These are phyloP conservation scores for Vidua macroura DNA, from an alignment of 2,113 vertebrate genomes.

Conservation along the genomic window DNA sequence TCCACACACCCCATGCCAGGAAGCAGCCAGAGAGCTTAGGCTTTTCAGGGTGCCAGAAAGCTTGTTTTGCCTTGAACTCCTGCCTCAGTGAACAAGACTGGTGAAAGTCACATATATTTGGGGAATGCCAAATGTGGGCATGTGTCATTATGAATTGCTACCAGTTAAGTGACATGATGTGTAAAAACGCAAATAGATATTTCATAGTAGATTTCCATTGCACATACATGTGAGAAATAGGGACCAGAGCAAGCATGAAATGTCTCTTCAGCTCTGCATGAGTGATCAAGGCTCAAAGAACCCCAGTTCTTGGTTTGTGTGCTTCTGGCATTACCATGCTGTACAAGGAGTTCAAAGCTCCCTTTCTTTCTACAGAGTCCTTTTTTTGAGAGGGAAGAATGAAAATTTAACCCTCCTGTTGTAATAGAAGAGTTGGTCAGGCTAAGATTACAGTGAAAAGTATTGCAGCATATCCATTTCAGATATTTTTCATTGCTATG, in stretches of 20 bases:
- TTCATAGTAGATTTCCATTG: neutral
- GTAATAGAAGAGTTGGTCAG: neutral
- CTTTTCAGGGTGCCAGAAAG: neutral
- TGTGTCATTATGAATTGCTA: neutral
- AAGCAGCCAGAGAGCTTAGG: neutral
- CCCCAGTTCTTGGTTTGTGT: neutral
- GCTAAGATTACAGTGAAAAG: neutral
- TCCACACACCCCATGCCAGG: accelerated
- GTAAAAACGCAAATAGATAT: neutral
- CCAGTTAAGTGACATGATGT: neutral
- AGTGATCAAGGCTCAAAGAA: neutral
- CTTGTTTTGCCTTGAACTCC: neutral
- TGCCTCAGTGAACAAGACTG: neutral
- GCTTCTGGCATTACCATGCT: neutral
- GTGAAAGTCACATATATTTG: neutral
- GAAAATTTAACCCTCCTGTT: neutral
- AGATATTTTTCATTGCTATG: neutral
- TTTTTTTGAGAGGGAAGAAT: neutral
- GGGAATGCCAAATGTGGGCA: neutral
- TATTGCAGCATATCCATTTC: neutral
- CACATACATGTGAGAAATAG: neutral
- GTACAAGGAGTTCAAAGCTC: neutral
- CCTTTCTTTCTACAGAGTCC: neutral
- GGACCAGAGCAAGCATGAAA: neutral
- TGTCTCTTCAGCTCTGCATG: neutral